A percentile compares a stretch with the other conserved stretches of the same genome.
Conservation (phyloP, 2,797 vertebrate genomes). For the Propithecus deckenii region DNA sequence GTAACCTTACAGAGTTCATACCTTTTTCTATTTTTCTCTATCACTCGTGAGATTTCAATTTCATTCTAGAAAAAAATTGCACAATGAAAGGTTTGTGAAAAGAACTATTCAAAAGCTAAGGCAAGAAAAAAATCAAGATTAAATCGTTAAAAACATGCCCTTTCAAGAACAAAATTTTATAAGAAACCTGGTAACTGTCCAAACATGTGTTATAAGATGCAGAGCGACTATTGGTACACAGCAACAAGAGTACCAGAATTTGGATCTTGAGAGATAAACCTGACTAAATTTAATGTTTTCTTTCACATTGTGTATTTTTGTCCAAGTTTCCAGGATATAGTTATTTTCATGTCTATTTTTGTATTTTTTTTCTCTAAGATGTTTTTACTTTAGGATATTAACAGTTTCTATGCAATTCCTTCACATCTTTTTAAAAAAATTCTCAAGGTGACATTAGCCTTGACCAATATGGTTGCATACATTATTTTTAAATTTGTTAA, state of each 20-base stretch:
- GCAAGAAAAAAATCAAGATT: not conserved
- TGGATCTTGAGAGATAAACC: not conserved
- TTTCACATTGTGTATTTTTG: not conserved
- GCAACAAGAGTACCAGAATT: not conserved
- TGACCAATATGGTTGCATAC: not conserved
- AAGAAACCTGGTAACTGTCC: not conserved
- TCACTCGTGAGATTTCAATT: not conserved
- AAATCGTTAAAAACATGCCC: not conserved
- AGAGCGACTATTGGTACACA: not conserved
- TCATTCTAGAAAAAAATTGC: conserved; percentile 19
- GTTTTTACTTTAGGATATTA: not conserved
- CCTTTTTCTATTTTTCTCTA: not conserved
- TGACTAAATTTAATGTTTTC: not conserved
- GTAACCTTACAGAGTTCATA: not conserved
- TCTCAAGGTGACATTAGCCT: not conserved
- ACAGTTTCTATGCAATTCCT: not conserved
- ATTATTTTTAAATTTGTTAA: not conserved
- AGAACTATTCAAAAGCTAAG: not conserved
- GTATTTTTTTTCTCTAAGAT: not conserved
- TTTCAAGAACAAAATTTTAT: conserved; percentile 1
- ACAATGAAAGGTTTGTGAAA: not conserved
- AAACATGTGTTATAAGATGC: not conserved
- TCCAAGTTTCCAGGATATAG: not conserved
- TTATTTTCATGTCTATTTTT: conserved; percentile 6
- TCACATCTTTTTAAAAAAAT: not conserved